Conservation (phyloP, 2,888 invertebrate genomes). For the Epirrita christyi region DNA sequence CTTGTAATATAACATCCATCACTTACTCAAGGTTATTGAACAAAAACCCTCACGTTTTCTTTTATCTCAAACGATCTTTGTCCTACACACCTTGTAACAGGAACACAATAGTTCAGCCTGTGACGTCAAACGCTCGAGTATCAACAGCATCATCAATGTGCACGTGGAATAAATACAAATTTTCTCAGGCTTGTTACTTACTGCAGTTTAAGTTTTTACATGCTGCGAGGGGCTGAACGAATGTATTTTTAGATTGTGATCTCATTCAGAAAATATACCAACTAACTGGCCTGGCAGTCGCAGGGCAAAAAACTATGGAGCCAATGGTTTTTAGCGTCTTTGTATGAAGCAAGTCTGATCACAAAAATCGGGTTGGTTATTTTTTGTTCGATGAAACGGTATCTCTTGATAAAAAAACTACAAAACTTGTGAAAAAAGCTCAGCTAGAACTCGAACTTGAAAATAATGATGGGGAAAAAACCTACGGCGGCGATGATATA, state of each 20-base stretch:
- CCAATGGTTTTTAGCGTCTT: too few species aligned
- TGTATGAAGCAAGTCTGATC: background rate
- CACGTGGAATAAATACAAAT: constrained; percentile 18
- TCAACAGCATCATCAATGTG: constrained; percentile 6
- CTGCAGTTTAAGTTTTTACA: constrained; percentile 1
- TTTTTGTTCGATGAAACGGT: background rate
- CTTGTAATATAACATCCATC: too few species aligned
- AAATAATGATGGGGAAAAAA: background rate
- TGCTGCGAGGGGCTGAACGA: constrained; percentile 1
- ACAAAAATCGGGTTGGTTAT: background rate
- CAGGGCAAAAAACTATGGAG: constrained; percentile 3
- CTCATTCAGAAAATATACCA: constrained; percentile 3
- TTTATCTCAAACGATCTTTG: constrained; percentile 4
- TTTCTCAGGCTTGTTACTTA: constrained; percentile 10
- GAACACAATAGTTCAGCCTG: constrained; percentile 15
- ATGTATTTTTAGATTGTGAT: constrained; percentile 21
- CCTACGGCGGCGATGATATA: background rate
- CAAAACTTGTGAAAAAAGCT: background rate
- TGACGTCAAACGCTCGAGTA: constrained; percentile 21
- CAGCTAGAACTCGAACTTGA: background rate
- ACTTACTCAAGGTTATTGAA: too few species aligned
- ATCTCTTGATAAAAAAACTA: background rate
- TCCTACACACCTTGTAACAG: background rate
- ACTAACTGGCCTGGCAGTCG: background rate
- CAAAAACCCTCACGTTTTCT: constrained; percentile 1